Evolutionary conservation across 2,888 invertebrate genomes (phyloP).

Genomic region (Lagria hirta): DNA sequence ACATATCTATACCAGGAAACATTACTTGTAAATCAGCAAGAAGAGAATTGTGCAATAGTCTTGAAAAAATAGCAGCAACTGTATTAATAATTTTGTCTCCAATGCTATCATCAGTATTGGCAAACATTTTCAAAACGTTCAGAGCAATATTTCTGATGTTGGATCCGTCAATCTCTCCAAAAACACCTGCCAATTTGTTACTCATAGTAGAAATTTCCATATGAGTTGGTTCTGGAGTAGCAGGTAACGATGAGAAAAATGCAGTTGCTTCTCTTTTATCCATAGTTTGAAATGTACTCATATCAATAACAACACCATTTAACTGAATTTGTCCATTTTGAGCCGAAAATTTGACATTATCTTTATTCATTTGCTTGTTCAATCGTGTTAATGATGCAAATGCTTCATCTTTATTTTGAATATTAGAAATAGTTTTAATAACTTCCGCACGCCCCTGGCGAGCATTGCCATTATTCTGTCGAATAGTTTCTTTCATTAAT

Average conservation of each 20-base stretch:
- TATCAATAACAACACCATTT: conserved; percentile 42
- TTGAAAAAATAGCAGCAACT: conserved; percentile 3
- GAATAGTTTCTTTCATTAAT: conserved; percentile 59
- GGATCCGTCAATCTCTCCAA: background rate
- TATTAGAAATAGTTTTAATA: conserved; percentile 58
- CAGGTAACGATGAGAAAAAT: conserved; percentile 26
- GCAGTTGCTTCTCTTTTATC: conserved; percentile 34
- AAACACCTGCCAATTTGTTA: conserved; percentile 3
- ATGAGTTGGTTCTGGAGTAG: conserved; percentile 7
- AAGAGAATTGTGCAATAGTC: background rate
- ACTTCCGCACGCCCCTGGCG: conserved; percentile 58
- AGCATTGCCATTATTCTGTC: conserved; percentile 53
- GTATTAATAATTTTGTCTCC: conserved; percentile 28
- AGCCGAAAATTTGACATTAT: conserved; percentile 49
- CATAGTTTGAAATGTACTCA: conserved; percentile 39
- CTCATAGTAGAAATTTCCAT: conserved; percentile 8
- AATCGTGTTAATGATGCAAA: conserved; percentile 59
- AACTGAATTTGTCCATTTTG: conserved; percentile 40
- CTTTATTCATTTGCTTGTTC: conserved; percentile 59
- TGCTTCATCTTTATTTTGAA: conserved; percentile 59
- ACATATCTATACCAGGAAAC: conserved; percentile 8
- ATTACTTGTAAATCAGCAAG: conserved; percentile 5
- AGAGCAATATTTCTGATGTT: conserved; percentile 7
- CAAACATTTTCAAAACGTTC: conserved; percentile 18
- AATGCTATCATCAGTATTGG: conserved; percentile 22